Conservation (phyloP, 2,797 vertebrate genomes). For the Lemur catta region DNA sequence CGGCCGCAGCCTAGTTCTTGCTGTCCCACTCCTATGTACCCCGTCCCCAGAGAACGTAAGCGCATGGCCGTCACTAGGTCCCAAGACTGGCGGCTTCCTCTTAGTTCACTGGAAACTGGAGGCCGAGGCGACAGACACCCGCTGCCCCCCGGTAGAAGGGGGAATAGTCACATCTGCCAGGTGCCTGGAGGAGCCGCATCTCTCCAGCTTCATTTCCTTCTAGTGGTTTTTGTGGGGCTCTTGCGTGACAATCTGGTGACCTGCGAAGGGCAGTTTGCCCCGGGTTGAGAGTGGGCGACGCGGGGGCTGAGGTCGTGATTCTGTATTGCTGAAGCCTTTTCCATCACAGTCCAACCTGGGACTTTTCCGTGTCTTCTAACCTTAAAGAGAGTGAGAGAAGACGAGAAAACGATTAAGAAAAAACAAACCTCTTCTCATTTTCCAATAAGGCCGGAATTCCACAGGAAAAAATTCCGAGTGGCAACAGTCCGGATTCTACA, state of each 20-base stretch:
- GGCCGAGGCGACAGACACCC: fast-evolving
- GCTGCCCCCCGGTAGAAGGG: not conserved
- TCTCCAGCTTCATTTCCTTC: not conserved
- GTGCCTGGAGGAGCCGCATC: not conserved
- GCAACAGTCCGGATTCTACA: not conserved
- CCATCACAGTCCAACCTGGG: fast-evolving
- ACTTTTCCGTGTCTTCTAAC: not conserved
- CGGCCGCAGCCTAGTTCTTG: no score
- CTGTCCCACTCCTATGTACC: fast-evolving
- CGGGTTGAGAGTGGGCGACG: no score
- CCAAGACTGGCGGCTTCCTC: not conserved
- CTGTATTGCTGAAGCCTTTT: not conserved
- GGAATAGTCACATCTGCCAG: not conserved
- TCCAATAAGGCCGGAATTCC: not conserved
- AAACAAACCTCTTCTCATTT: not conserved
- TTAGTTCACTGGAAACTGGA: not conserved
- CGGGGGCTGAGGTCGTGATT: not conserved
- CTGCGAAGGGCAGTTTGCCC: not conserved
- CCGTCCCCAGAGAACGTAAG: not conserved
- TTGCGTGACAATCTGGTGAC: not conserved
- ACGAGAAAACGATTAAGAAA: not conserved
- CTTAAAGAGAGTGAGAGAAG: not conserved
- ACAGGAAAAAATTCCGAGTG: not conserved
- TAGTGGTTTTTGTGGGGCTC: not conserved
- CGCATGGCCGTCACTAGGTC: not conserved